phyloP scores from a whole-genome alignment of 2,888 invertebrate genomes.

The Drosophila antonietae region DNA sequence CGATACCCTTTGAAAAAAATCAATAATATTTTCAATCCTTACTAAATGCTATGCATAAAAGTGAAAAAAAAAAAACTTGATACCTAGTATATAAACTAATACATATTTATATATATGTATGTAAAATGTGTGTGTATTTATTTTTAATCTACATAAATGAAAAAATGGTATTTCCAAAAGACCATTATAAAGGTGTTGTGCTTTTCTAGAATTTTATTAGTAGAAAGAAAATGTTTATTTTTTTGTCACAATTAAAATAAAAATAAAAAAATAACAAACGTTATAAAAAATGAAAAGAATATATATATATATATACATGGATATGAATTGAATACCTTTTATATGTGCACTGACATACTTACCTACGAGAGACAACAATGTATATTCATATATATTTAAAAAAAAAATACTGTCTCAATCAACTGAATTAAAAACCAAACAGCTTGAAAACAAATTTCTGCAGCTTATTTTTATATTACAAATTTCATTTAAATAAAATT shows the following conservation, averaged over 20 bases:
- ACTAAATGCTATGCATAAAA: constrained; percentile 68
- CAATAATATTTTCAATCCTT: constrained; percentile 60
- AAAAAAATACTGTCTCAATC: constrained; percentile 62
- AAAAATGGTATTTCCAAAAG: constrained; percentile 82
- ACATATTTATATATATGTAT: constrained; percentile 51
- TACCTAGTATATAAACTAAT: constrained; percentile 58
- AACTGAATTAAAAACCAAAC: constrained; percentile 60
- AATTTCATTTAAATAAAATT: constrained; percentile 6
- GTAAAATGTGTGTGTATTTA: constrained; percentile 74
- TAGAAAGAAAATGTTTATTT: constrained; percentile 73
- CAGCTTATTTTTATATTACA: constrained; percentile 30
- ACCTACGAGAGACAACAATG: constrained; percentile 50
- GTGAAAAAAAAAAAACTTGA: constrained; percentile 60
- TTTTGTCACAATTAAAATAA: constrained; percentile 73
- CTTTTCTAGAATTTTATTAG: constrained; percentile 83
- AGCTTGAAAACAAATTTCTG: constrained; percentile 40
- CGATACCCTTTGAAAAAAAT: constrained; percentile 7
- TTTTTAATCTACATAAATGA: constrained; percentile 69
- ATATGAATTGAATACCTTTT: constrained; percentile 78
- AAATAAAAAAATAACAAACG: constrained; percentile 34
- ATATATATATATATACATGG: constrained; percentile 65
- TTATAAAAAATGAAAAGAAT: constrained; percentile 37
- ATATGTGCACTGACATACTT: constrained; percentile 82
- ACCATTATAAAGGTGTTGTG: constrained; percentile 84
- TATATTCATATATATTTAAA: constrained; percentile 17